Evolutionary conservation across 2,113 vertebrate genomes (phyloP), one percentile per base, ranked within the genome.

Genomic region (Reinhardtius hippoglossoides): DNA sequence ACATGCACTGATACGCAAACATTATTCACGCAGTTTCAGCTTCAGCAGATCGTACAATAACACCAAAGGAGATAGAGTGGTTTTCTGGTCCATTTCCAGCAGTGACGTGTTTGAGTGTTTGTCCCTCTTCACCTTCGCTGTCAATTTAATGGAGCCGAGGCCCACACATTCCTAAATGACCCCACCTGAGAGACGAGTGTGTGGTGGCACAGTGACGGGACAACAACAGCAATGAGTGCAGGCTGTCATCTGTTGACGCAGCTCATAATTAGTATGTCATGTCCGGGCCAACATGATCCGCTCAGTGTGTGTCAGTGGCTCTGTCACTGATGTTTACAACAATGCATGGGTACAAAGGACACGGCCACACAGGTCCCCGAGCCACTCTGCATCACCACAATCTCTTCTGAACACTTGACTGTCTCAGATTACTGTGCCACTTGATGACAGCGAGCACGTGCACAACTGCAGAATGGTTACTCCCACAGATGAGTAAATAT

Each of bases 101-200:
- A 5, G 82, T 77, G 82, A 83, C 56, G 79, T 40, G 16, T 61
- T 65, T 67, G 64, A 78, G 76, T 27, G 70, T 82, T 83, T 0
- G 60, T 83, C 80, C 87, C 71, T 70, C 79, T 80, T 92, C 87
- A 90, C 83, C 89, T 91, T 84, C 31, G 56, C 84, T 85, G 84
- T 90, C 86, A 81, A 66, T 73, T 83, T 71, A 83, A 78, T 78
- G 65, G 71, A 80, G 80, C 42, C 0, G 3, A 64, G 80, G 10
- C 75, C 67, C 64, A 64, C 55, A 2, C 15, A 26, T 57, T 69
- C 80, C 70, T 52, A 2, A 62, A 67, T 58, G 83, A 81, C 81
- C 87, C 73, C 72, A 83, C 81, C 81, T 82, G 81, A 77, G 72
- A 76, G 79, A 74, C 80, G 42, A 52, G 54, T 24, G 78, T 20